These are phyloP conservation scores for Styela clava DNA, from an alignment of 23 tunicate species.

Conservation along the genomic window DNA sequence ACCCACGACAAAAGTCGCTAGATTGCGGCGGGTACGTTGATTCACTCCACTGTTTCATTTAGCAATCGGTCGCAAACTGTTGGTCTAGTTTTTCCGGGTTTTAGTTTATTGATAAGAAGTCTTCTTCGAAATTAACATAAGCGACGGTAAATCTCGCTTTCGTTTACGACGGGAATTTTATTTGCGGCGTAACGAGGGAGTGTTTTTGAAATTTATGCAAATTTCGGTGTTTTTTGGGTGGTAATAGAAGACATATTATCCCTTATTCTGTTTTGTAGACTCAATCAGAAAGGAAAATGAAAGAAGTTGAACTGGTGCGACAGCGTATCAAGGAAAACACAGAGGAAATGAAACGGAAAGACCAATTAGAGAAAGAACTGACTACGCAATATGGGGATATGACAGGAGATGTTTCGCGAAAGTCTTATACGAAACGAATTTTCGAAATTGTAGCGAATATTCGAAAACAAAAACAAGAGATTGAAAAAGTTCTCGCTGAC, in stretches of 20 bases:
- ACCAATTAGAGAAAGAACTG: constrained; percentile 70
- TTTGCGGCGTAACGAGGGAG: too few species aligned
- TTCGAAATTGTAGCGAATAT: constrained; percentile 88
- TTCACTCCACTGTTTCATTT: too few species aligned
- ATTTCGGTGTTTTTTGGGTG: too few species aligned
- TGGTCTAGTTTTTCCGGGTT: too few species aligned
- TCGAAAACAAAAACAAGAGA: constrained; percentile 75
- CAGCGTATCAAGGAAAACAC: constrained; percentile 72
- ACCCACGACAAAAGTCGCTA: too few species aligned
- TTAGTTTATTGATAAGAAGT: too few species aligned
- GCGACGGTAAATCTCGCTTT: too few species aligned
- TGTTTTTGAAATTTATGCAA: too few species aligned
- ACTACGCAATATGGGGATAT: constrained; percentile 14
- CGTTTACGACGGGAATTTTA: too few species aligned
- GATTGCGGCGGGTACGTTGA: too few species aligned
- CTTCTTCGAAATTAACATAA: too few species aligned
- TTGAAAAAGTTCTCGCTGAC: constrained; percentile 53
- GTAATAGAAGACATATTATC: neutral
- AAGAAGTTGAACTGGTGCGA: constrained; percentile 74
- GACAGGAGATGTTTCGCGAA: constrained; percentile 58
- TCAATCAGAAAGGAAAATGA: constrained; percentile 61
- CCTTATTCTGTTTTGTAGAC: constrained; percentile 23
- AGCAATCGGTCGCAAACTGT: too few species aligned
- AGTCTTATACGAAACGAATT: constrained; percentile 79
- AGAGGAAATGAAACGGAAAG: constrained; percentile 79